phyloP scores from a whole-genome alignment of 2,797 vertebrate genomes.

The Anolis apletophallus region DNA sequence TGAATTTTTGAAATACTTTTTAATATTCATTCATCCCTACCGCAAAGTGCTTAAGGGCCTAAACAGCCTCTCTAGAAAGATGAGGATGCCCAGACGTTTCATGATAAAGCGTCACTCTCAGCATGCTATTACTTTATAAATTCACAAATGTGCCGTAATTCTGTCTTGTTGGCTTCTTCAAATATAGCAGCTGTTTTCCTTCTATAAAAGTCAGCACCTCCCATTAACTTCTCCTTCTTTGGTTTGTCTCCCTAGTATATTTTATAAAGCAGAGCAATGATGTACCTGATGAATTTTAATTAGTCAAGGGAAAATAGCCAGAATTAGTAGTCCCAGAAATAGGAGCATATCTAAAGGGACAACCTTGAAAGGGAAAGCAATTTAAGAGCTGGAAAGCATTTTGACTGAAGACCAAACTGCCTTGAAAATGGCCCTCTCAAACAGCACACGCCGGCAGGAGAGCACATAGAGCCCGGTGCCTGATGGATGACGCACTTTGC shows the following conservation, averaged over 20 bases:
- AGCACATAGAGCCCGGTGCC: not conserved
- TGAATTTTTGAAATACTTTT: too few relatives aligned
- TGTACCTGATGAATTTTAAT: conserved; percentile 7
- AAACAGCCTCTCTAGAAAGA: not conserved
- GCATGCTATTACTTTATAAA: not conserved
- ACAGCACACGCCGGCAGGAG: not conserved
- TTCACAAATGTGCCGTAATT: not conserved
- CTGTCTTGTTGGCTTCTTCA: not conserved
- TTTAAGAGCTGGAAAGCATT: conserved; percentile 4
- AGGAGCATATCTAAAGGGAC: not conserved
- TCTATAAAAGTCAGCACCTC: not conserved
- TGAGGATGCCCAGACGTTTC: not conserved
- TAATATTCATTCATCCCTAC: too few relatives aligned
- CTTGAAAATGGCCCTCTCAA: not conserved
- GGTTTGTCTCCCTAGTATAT: not conserved
- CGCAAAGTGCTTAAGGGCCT: not conserved
- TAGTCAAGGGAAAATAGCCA: not conserved
- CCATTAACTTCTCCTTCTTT: not conserved
- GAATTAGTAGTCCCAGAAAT: not conserved
- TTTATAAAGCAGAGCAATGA: not conserved
- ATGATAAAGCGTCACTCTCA: not conserved
- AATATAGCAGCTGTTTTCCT: not conserved
- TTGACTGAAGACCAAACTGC: not conserved
- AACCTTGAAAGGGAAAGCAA: not conserved
- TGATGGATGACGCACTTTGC: not conserved